Conservation (phyloP, 2,888 invertebrate genomes). For the Stenodema calcarata region DNA sequence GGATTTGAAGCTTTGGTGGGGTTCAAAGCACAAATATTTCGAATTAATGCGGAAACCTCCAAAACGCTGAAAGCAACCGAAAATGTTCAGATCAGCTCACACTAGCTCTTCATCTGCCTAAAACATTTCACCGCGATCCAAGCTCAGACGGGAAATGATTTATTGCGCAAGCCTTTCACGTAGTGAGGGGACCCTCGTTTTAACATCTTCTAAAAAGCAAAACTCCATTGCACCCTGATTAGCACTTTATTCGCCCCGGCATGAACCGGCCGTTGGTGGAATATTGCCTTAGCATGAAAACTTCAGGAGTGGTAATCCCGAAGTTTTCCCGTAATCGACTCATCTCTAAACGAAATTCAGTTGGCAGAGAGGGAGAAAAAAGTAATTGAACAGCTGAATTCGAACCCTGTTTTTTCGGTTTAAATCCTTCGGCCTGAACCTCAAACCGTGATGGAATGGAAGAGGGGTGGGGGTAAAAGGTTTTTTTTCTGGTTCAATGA, state of each 20-base stretch:
- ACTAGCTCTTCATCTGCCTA: too few species aligned
- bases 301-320: not conserved
- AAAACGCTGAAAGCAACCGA: too few species aligned
- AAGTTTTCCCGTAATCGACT: conserved; percentile 20
- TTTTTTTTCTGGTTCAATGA: not conserved
- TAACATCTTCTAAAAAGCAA: not conserved
- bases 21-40: too few species aligned
- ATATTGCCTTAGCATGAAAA: conserved; percentile 1
- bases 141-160: not conserved
- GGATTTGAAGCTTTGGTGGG: too few species aligned
- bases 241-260: not conserved
- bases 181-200: not conserved
- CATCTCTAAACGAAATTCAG: conserved; percentile 12
- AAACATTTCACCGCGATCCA: not conserved
- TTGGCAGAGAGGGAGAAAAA: not conserved
- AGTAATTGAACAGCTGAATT: conserved; percentile 16
- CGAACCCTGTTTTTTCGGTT: not conserved
- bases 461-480: not conserved
- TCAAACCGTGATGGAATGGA: not conserved
- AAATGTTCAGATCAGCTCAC: too few species aligned
- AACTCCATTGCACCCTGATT: not conserved
- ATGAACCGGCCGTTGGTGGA: not conserved
- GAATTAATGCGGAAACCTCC: too few species aligned
- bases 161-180: not conserved
- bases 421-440: not conserved